Evolutionary conservation across 2,113 vertebrate species (phyloP).

Genomic region (Eulemur macaco): DNA sequence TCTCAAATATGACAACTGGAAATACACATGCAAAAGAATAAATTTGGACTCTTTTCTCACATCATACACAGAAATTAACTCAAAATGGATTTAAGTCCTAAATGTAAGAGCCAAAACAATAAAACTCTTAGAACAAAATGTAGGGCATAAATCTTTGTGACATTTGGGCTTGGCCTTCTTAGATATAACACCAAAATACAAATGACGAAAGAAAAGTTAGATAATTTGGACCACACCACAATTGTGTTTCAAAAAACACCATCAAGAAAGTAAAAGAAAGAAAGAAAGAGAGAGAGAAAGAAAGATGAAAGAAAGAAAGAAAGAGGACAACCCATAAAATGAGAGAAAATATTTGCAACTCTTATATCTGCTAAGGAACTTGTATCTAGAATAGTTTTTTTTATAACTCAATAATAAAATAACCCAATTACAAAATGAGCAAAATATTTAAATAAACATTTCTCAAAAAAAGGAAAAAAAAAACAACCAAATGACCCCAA

Average conservation of each 20-base stretch:
- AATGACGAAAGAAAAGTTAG: background rate
- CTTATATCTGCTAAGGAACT: background rate
- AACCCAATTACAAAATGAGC: background rate
- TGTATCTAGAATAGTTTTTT: background rate
- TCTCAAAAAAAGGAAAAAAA: background rate
- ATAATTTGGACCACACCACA: background rate
- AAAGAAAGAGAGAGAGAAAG: no score
- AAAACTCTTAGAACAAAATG: background rate
- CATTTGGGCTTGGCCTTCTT: background rate
- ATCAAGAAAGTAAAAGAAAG: background rate
- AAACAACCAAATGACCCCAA: background rate
- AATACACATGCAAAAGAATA: background rate
- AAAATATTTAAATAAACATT: background rate
- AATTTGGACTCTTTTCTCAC: background rate
- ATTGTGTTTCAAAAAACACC: background rate
- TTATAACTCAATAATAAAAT: background rate
- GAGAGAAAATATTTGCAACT: constrained; percentile 6
- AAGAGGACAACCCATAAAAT: background rate
- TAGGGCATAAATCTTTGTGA: background rate
- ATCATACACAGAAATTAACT: background rate
- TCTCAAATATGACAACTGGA: background rate
- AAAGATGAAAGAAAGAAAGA: background rate
- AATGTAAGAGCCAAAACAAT: background rate
- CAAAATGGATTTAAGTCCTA: background rate
- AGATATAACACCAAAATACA: background rate